phyloP scores from a whole-genome alignment of 2,113 vertebrate species.

The Corvus hawaiiensis region DNA sequence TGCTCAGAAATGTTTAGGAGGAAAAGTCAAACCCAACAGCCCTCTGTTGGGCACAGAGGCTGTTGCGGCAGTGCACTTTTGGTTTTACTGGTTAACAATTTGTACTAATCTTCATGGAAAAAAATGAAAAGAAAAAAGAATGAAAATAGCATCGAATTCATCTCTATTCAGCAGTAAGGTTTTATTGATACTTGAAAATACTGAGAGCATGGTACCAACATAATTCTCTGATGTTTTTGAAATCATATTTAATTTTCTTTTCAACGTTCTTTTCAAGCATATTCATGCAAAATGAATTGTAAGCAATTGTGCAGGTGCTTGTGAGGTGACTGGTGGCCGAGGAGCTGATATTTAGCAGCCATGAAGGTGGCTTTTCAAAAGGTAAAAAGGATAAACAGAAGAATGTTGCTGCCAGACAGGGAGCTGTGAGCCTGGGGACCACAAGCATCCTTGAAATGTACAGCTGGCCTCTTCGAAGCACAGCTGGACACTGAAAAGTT shows the following conservation, averaged over 20 bases:
- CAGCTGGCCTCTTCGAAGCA: not conserved
- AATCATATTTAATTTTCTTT: not conserved
- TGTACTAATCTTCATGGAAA: not conserved
- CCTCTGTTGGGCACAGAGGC: not conserved
- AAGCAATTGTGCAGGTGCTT: not conserved
- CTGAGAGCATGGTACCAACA: not conserved
- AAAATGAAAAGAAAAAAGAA: not conserved
- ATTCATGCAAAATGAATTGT: not conserved
- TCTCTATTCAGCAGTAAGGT: not conserved
- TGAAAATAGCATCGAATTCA: not conserved
- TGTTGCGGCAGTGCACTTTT: not conserved
- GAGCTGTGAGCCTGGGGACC: not conserved
- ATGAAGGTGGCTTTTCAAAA: not conserved
- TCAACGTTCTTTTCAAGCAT: not conserved
- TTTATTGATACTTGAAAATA: not conserved
- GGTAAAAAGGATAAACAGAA: not conserved
- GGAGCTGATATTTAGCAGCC: not conserved
- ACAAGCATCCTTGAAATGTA: not conserved
- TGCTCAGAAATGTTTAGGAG: not conserved
- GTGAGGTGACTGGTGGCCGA: not conserved
- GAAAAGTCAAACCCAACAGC: not conserved
- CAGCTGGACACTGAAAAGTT: not conserved
- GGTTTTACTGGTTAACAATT: not conserved
- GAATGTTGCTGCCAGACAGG: not conserved
- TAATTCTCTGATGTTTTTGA: not conserved